Conservation (phyloP, 2,888 invertebrate species). For the Calliopum simillimum region DNA sequence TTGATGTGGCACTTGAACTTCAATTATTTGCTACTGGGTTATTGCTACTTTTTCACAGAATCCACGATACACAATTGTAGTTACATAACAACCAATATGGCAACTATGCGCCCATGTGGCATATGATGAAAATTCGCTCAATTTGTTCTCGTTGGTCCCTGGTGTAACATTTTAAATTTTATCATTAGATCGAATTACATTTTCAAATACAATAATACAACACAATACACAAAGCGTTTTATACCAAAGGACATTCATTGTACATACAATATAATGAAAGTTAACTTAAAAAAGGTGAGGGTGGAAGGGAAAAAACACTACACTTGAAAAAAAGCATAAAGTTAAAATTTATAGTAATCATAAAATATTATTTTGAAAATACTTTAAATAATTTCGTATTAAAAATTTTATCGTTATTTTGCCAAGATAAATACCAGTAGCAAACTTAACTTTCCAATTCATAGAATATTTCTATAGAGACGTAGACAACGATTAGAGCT, state of each 20-base stretch:
- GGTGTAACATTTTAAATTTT: constrained; percentile 34
- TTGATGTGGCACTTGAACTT: too few species aligned
- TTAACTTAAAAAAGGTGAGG: background rate
- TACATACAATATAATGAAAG: background rate
- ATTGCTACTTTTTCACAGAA: too few species aligned
- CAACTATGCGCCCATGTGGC: constrained; percentile 1
- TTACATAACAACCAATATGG: too few species aligned
- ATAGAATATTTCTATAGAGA: too few species aligned
- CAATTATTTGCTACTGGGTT: too few species aligned
- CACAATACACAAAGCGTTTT: constrained; percentile 15
- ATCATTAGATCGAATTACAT: constrained; percentile 32
- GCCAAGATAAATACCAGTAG: too few species aligned
- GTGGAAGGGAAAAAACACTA: background rate
- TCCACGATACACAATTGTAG: background rate
- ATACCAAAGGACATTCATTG: constrained; percentile 1
- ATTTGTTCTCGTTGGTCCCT: constrained; percentile 17
- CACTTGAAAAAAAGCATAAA: background rate
- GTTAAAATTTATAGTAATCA: background rate
- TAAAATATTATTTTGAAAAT: too few species aligned
- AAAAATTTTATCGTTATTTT: too few species aligned
- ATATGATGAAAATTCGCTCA: constrained; percentile 3
- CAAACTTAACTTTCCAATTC: too few species aligned
- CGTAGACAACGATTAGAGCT: too few species aligned
- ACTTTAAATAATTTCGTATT: too few species aligned
- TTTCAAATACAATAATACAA: constrained; percentile 23